A percentile compares a stretch with the other conserved stretches of the same genome.
phyloP scores from a whole-genome alignment of 2,888 invertebrate genomes.

The Thereva nobilitata region DNA sequence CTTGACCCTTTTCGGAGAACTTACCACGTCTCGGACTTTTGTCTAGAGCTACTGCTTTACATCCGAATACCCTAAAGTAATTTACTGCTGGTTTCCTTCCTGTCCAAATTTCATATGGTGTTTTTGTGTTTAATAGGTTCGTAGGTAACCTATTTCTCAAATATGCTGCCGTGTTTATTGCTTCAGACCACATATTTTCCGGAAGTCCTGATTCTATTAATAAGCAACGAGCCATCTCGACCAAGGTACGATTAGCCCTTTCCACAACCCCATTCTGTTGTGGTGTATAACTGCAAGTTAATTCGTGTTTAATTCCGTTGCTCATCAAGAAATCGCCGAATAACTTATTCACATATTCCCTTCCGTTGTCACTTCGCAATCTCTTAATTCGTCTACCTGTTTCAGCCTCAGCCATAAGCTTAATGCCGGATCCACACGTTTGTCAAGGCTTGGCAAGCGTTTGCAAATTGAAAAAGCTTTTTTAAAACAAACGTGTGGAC shows the following conservation, averaged over 20 bases:
- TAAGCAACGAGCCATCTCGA: slow-evolving; percentile 48
- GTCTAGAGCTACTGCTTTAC: slow-evolving; percentile 24
- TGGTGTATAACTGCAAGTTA: slow-evolving; percentile 38
- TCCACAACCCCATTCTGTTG: slow-evolving; percentile 43
- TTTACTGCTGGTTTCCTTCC: slow-evolving; percentile 39
- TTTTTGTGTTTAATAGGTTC: slow-evolving; percentile 37
- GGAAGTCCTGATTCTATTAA: slow-evolving; percentile 43
- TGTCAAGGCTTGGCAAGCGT: too few relatives aligned
- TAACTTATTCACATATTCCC: slow-evolving; percentile 37
- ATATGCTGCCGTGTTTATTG: slow-evolving; percentile 25
- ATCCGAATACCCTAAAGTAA: slow-evolving; percentile 38
- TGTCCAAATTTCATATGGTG: slow-evolving; percentile 43
- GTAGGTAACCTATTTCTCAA: slow-evolving; percentile 39
- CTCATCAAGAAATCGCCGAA: slow-evolving; percentile 39
- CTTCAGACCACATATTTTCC: slow-evolving; percentile 45
- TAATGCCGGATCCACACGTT: too few relatives aligned
- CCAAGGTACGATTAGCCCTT: slow-evolving; percentile 39
- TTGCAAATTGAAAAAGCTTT: too few relatives aligned
- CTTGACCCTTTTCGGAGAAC: too few relatives aligned
- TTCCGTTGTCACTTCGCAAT: slow-evolving; percentile 38
- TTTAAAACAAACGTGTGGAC: too few relatives aligned
- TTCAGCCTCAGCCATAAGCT: slow-evolving; percentile 37
- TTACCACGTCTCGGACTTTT: too few relatives aligned
- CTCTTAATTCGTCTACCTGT: slow-evolving; percentile 39
- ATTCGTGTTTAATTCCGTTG: slow-evolving; percentile 39